Conservation (phyloP, 2,113 vertebrate genomes). For the Dromaius novaehollandiae region DNA sequence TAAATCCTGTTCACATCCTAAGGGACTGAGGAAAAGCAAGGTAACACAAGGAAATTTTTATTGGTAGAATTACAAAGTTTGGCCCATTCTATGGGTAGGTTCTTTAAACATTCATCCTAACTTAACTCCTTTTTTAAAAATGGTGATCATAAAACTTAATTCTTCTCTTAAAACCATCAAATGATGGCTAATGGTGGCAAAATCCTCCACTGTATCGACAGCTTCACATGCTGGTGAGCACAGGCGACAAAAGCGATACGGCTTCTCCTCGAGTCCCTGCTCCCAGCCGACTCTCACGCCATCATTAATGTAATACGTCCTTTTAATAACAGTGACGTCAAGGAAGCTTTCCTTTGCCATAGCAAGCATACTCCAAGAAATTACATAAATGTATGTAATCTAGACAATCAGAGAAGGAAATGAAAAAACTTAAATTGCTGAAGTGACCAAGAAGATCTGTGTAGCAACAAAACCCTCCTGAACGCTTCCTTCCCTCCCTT, state of each 20-base stretch:
- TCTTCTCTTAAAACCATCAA: not conserved
- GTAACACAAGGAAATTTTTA: not conserved
- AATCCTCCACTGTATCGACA: not conserved
- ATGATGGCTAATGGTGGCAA: fast-evolving
- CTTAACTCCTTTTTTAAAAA: not conserved
- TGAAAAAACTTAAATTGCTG: not conserved
- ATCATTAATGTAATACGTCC: conserved; percentile 42
- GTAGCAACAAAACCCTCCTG: not conserved
- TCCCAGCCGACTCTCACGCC: conserved; percentile 30
- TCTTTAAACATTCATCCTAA: not conserved
- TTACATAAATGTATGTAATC: not conserved
- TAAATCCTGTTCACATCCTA: not conserved
- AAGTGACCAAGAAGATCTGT: not conserved
- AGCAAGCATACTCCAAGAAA: not conserved
- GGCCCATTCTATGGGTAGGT: too few species aligned
- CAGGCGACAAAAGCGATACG: fast-evolving
- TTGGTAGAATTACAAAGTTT: not conserved
- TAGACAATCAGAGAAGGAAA: not conserved
- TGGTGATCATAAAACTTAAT: not conserved
- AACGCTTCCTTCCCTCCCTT: not conserved
- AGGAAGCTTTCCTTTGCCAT: not conserved
- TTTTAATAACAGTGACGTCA: not conserved
- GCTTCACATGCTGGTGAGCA: fast-evolving
- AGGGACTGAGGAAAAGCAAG: not conserved
- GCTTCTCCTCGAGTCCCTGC: not conserved